Evolutionary conservation across 2,797 vertebrate species (phyloP), one percentile per base, ranked within the genome.

Genomic region (Protonibea diacanthus): DNA sequence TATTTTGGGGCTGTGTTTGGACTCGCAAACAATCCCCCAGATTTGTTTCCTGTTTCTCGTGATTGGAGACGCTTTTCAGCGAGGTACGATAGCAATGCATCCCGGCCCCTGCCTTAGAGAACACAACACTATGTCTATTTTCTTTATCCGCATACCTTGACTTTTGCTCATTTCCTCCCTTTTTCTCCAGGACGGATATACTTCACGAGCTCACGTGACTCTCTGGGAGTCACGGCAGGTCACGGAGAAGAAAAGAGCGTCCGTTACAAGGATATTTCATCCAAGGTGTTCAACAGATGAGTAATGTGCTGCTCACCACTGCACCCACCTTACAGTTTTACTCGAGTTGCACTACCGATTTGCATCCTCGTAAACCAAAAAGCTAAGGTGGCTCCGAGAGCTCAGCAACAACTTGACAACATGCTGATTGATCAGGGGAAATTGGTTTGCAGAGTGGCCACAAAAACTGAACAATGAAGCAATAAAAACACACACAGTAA

Each of bases 151-250:
- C 86, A 89, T 90, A 86, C 70, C 89, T 86, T 74, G 58, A 81
- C 75, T 80, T 86, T 88, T 91, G 84, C 86, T 94, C 86, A 93
- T 87, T 90, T 93, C 87, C 89, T 92, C 88, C 88, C 53, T 82
- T 64, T 65, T 86, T 92, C 88, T 91, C 92, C 89, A 83, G 79
- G 80, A 70, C 55, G 33, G 86, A 84, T 74, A 71, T 53, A 66
- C 86, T 88, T 86, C 78, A 87, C 66, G 2, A 90, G 80, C 73
- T 82, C 69, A 33, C 55, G 21, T 55, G 69, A 82, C 80, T 83
- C 84, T 48, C 44, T 42, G 33, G 81, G 73, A 87, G 83, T 89
- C 66, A 62, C 42, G 17, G 53, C 70, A 70, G 88, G 86, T 92
- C 87, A 85, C 49, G 1, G 64, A 80, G 59, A 71, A 76, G 66